Conservation (phyloP, 2,888 invertebrate genomes). For the Amphipyra berbera region DNA sequence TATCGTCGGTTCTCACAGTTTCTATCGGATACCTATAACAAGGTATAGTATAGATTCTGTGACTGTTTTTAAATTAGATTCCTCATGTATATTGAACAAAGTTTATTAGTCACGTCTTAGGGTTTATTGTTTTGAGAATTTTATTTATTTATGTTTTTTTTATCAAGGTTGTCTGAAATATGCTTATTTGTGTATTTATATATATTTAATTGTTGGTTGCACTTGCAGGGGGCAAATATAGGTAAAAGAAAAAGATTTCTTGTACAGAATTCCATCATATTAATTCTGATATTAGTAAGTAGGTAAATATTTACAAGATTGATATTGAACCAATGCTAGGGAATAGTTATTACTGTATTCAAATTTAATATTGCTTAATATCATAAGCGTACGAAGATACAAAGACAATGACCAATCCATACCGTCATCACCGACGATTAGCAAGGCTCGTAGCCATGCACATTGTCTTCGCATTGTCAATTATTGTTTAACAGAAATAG, state of each 20-base stretch:
- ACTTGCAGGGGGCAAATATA: no score
- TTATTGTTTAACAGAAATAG: constrained; percentile 32
- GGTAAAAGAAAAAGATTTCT: not conserved
- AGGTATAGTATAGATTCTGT: not conserved
- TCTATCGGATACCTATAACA: not conserved
- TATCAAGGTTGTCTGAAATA: not conserved
- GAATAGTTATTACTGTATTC: no score
- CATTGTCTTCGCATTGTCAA: constrained; percentile 26
- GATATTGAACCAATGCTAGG: not conserved
- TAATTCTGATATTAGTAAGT: not conserved
- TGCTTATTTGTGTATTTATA: no score
- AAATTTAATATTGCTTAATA: no score
- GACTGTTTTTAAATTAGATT: constrained; percentile 3
- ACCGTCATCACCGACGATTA: constrained; percentile 3
- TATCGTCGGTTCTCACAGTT: constrained; percentile 26
- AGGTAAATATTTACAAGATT: not conserved
- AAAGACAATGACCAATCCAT: constrained; percentile 7
- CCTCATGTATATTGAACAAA: not conserved
- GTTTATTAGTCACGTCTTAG: not conserved
- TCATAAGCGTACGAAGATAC: not conserved
- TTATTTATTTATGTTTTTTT: not conserved
- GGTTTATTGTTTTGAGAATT: not conserved
- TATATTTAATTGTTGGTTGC: no score
- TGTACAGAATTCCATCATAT: not conserved
- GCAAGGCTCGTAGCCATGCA: constrained; percentile 7